phyloP scores from a whole-genome alignment of 1,140 invertebrate genomes.

The Micrasema longulum region DNA sequence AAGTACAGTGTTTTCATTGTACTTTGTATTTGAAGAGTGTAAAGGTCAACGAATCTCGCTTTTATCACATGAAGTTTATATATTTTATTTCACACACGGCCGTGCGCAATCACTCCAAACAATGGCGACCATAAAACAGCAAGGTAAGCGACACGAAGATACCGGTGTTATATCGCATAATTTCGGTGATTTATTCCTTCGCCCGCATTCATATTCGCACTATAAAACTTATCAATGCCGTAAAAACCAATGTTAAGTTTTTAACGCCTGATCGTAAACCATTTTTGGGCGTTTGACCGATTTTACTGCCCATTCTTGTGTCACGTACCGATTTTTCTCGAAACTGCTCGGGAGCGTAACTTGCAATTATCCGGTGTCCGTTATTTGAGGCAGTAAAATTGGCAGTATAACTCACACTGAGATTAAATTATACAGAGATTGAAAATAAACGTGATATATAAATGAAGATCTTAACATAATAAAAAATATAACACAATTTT shows the following conservation, averaged over 20 bases:
- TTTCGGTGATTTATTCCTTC: slow-evolving; percentile 29
- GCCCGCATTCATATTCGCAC: slow-evolving; percentile 31
- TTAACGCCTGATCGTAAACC: slow-evolving; percentile 33
- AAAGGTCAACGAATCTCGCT: slow-evolving; percentile 23
- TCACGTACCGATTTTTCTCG: slow-evolving; percentile 30
- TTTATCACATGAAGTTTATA: neutral
- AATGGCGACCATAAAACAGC: slow-evolving; percentile 13
- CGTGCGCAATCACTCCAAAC: slow-evolving; percentile 28
- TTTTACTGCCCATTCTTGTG: slow-evolving; percentile 31
- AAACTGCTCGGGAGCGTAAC: neutral
- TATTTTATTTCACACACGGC: neutral
- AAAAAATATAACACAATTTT: too few relatives aligned
- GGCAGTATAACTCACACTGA: too few relatives aligned
- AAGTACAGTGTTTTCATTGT: neutral
- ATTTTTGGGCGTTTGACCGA: slow-evolving; percentile 26
- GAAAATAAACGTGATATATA: too few relatives aligned
- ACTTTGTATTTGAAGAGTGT: slow-evolving; percentile 17
- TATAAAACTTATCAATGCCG: slow-evolving; percentile 38
- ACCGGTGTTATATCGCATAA: slow-evolving; percentile 27
- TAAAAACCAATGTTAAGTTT: slow-evolving; percentile 38
- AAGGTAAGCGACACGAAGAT: slow-evolving; percentile 29
- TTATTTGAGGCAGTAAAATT: too few relatives aligned
- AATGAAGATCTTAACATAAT: too few relatives aligned
- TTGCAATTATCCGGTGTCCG: too few relatives aligned
- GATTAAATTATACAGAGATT: too few relatives aligned